Conservation (phyloP, 2,888 invertebrate genomes). For the Antheraea yamamai region DNA sequence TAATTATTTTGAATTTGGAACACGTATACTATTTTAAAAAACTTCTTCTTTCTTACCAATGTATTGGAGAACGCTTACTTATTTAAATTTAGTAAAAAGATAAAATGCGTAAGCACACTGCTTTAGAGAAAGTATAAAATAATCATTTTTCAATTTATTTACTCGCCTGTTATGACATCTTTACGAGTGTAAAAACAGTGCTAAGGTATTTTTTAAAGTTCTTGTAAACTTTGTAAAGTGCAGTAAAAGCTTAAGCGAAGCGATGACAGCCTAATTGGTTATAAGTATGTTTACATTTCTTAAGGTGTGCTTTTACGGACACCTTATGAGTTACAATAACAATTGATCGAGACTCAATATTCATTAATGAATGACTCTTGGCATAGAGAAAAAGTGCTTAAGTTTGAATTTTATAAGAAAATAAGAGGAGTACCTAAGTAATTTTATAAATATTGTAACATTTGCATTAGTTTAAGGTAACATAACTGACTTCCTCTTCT, state of each 20-base stretch:
- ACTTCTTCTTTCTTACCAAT: background rate
- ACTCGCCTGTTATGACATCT: slow-evolving; percentile 11
- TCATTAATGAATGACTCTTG: background rate
- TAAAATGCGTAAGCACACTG: background rate
- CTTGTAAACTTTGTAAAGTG: slow-evolving; percentile 10
- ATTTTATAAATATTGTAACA: too few species aligned
- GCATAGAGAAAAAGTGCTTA: background rate
- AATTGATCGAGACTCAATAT: background rate
- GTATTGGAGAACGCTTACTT: background rate
- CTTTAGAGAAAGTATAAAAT: background rate
- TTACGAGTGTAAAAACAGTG: background rate
- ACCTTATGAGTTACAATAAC: slow-evolving; percentile 14
- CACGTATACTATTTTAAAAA: too few species aligned
- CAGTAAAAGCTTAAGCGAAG: slow-evolving; percentile 4
- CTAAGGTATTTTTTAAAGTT: background rate
- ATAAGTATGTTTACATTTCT: slow-evolving; percentile 16
- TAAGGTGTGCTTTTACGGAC: slow-evolving; percentile 6
- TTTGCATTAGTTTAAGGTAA: too few species aligned
- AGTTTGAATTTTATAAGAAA: background rate
- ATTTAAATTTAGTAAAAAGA: background rate
- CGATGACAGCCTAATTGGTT: slow-evolving; percentile 7
- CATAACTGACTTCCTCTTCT: too few species aligned
- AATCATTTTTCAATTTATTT: background rate
- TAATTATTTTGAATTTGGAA: too few species aligned
- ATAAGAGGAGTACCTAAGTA: background rate